Conservation (phyloP, 2,797 vertebrate genomes). For the Melanotaenia trifasciata region DNA sequence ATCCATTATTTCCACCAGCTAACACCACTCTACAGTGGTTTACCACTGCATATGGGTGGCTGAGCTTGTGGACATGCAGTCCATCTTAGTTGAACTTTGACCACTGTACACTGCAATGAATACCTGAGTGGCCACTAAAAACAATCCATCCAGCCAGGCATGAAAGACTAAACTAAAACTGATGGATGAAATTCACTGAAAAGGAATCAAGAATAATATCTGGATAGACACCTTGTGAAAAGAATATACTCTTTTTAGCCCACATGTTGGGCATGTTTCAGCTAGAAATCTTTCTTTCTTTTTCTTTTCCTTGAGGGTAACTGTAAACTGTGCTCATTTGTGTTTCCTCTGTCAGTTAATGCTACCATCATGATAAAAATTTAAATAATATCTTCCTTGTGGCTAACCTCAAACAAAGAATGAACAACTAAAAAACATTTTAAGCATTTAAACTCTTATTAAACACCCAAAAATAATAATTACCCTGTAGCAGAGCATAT, state of each 20-base stretch:
- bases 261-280: background rate
- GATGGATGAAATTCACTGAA: background rate
- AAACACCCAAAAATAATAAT: background rate
- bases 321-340: background rate
- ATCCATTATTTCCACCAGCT: conserved; percentile 3
- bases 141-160: conserved; percentile 3
- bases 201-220: background rate
- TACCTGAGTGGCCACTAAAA: conserved; percentile 5
- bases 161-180: background rate
- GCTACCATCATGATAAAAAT: background rate
- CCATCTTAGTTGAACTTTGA: conserved; percentile 17
- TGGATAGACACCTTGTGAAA: background rate
- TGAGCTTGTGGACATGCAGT: conserved; percentile 15
- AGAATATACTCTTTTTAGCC: background rate
- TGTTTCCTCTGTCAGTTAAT: background rate
- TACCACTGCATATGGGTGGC: background rate
- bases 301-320: background rate
- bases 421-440: background rate
- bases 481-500: background rate
- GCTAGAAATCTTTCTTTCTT: too few relatives aligned
- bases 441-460: background rate
- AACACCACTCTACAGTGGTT: background rate
- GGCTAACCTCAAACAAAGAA: background rate
- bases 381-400: background rate
- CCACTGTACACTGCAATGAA: background rate